Percentiles rank a stretch among this genome's conserved stretches.
phyloP scores from a whole-genome alignment of 2,888 invertebrate species.

The Mythimna impura region DNA sequence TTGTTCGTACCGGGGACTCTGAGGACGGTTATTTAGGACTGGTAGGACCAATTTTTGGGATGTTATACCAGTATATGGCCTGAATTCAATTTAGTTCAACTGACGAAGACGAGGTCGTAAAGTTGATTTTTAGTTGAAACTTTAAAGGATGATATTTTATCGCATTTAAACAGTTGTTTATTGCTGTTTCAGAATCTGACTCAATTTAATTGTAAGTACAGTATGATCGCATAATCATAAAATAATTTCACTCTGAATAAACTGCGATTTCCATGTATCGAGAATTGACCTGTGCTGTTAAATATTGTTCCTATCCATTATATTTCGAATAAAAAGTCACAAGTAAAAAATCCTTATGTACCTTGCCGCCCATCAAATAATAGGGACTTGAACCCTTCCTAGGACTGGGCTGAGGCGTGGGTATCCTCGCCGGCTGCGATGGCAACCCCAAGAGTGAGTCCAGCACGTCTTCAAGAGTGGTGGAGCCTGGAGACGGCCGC shows the following conservation, averaged over 20 bases:
- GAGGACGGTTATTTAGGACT: constrained; percentile 66
- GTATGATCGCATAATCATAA: neutral
- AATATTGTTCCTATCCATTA: neutral
- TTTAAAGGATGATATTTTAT: neutral
- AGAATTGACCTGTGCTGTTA: neutral
- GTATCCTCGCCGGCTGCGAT: constrained; percentile 93
- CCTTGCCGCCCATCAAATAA: constrained; percentile 88
- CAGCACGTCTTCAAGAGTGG: constrained; percentile 98
- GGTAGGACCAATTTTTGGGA: constrained; percentile 57
- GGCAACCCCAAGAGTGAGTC: constrained; percentile 97
- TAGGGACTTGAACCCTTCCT: constrained; percentile 87
- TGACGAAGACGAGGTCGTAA: neutral
- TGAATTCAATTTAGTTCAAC: neutral
- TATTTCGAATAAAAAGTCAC: constrained; percentile 17
- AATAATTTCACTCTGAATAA: neutral
- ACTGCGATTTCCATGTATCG: neutral
- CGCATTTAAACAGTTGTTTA: neutral
- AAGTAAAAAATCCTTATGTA: constrained; percentile 67
- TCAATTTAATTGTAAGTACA: neutral
- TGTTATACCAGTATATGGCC: constrained; percentile 17
- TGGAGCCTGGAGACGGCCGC: constrained; percentile 94
- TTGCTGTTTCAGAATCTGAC: neutral
- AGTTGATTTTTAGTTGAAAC: neutral
- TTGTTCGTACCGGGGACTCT: constrained; percentile 89
- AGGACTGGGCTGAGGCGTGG: constrained; percentile 92